A percentile compares a stretch with the other conserved stretches of the same genome.
Evolutionary conservation across 2,113 vertebrate species (phyloP).

Genomic region (Burhinus bistriatus): DNA sequence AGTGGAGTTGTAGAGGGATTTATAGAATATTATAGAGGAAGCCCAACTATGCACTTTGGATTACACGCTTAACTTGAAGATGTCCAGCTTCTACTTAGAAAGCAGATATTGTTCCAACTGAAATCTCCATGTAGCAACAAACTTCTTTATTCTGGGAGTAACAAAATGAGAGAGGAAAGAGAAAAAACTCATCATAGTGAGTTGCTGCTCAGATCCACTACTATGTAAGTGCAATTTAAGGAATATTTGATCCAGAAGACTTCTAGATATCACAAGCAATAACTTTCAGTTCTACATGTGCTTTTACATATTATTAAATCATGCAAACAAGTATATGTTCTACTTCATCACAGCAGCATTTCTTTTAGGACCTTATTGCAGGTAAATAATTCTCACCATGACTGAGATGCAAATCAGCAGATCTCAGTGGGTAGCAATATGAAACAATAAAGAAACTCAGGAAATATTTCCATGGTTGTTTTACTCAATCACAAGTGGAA

Average conservation of each 20-base stretch:
- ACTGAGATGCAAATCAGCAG: background rate
- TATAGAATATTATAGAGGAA: background rate
- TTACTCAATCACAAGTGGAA: background rate
- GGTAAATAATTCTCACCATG: background rate
- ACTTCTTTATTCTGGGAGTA: background rate
- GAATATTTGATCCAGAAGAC: background rate
- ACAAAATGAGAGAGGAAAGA: background rate
- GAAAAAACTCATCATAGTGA: background rate
- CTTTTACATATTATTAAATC: background rate
- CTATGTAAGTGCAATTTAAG: background rate
- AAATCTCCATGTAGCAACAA: background rate
- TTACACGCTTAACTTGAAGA: background rate
- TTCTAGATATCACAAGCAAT: background rate
- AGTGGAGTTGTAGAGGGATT: background rate
- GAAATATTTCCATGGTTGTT: background rate
- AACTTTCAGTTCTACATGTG: background rate
- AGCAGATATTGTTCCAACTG: background rate
- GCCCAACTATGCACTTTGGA: background rate
- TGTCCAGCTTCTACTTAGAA: background rate
- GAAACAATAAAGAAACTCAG: background rate
- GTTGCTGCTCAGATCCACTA: background rate
- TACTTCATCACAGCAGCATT: background rate
- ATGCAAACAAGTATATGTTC: background rate
- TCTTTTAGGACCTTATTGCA: background rate
- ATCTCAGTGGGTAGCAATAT: background rate